phyloP scores from a whole-genome alignment of 2,797 vertebrate species.

The Tauraco hartlaubi region DNA sequence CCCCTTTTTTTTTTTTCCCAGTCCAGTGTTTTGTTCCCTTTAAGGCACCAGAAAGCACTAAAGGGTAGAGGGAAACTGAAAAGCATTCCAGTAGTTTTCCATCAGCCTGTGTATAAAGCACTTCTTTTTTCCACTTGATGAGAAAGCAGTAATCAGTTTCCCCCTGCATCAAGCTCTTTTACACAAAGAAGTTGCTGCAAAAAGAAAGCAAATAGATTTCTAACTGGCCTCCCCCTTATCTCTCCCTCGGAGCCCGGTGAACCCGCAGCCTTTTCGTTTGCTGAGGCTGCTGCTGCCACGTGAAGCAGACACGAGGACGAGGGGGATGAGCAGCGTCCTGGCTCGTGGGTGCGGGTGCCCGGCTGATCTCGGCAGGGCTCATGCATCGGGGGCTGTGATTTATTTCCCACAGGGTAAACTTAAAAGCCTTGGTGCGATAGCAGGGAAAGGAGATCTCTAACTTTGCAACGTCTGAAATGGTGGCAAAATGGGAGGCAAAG shows the following conservation, averaged over 20 bases:
- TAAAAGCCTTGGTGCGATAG: background rate
- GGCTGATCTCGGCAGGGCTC: background rate
- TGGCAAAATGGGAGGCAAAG: background rate
- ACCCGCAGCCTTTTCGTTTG: background rate
- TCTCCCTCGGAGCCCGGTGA: background rate
- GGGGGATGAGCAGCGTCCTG: background rate
- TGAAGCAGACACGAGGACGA: background rate
- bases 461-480: background rate
- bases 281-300: background rate
- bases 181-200: conserved; percentile 43
- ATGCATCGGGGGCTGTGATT: background rate
- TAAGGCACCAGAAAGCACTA: conserved; percentile 29
- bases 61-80: conserved; percentile 54
- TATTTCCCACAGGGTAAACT: background rate
- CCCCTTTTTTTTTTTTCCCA: background rate
- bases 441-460: background rate
- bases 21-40: conserved; percentile 35
- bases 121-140: conserved; percentile 63
- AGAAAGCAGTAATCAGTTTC: conserved; percentile 64
- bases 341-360: rapidly evolving
- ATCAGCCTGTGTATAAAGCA: conserved; percentile 58
- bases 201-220: conserved; percentile 55
- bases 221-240: conserved; percentile 20
- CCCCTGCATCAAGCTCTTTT: conserved; percentile 44
- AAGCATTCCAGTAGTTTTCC: conserved; percentile 68